phyloP scores from a whole-genome alignment of 2,113 vertebrate species.

The Gobius niger region DNA sequence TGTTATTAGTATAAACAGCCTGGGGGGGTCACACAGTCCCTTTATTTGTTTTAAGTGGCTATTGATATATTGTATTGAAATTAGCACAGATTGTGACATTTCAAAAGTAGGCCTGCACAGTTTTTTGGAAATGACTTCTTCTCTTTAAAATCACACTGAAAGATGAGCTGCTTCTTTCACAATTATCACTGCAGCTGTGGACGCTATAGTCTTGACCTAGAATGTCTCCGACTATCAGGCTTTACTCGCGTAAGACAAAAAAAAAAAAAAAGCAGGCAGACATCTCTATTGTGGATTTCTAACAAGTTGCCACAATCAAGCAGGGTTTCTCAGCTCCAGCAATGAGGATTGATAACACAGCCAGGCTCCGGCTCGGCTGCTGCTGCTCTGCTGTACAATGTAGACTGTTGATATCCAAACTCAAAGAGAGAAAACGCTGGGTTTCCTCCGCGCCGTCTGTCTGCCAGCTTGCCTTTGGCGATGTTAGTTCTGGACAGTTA shows the following conservation, averaged over 20 bases:
- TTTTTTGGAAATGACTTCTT: too few species aligned
- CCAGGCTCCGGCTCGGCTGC: constrained; percentile 18
- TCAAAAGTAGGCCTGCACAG: too few species aligned
- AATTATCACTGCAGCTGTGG: not conserved
- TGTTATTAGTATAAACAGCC: constrained; percentile 3
- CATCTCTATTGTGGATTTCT: not conserved
- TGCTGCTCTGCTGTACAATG: constrained; percentile 39
- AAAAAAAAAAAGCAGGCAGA: constrained; percentile 18
- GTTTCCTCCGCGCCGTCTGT: constrained; percentile 69
- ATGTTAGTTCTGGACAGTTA: constrained; percentile 85
- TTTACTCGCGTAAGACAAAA: constrained; percentile 8
- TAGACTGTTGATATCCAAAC: constrained; percentile 43
- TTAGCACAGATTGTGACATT: too few species aligned
- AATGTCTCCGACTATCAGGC: not conserved
- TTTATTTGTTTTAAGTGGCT: not conserved
- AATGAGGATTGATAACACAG: constrained; percentile 50
- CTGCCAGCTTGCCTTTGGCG: constrained; percentile 80
- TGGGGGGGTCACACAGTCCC: not conserved
- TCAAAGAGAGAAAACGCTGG: constrained; percentile 62
- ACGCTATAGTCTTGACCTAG: not conserved
- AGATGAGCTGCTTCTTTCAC: too few species aligned
- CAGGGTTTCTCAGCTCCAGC: constrained; percentile 14
- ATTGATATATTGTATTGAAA: not conserved
- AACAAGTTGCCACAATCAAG: constrained; percentile 29
- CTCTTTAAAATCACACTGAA: not conserved